Percentiles rank a stretch among this genome's conserved stretches.
These are phyloP conservation scores for Drosophila parabipectinata DNA, from an alignment of 1,140 invertebrate species.

Conservation along the genomic window DNA sequence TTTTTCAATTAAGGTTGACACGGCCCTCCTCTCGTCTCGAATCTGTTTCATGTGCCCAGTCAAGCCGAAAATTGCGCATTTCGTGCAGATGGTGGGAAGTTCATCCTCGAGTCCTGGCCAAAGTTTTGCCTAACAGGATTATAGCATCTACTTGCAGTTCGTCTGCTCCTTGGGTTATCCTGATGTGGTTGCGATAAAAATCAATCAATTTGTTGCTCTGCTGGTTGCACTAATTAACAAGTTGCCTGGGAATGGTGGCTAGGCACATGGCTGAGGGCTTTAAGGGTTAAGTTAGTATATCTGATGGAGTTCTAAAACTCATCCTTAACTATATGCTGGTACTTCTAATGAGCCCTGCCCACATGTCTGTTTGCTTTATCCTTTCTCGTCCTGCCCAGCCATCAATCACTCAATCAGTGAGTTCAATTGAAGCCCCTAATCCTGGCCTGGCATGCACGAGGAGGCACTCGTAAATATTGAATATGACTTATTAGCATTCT, in stretches of 20 bases:
- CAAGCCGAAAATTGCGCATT: conserved; percentile 81
- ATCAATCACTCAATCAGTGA: conserved; percentile 55
- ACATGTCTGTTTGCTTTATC: conserved; percentile 44
- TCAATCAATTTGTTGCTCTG: conserved; percentile 76
- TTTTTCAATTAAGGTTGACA: conserved; percentile 80
- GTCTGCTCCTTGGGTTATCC: conserved; percentile 16
- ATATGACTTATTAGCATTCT: conserved; percentile 78
- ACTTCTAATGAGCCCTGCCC: conserved; percentile 36
- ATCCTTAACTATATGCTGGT: conserved; percentile 29
- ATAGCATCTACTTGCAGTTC: conserved; percentile 40
- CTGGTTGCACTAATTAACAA: conserved; percentile 66
- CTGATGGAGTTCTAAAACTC: neutral
- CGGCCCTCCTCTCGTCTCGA: conserved; percentile 55
- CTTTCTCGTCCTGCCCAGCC: neutral
- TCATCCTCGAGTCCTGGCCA: conserved; percentile 24
- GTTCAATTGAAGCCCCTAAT: conserved; percentile 65
- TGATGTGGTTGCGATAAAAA: conserved; percentile 42
- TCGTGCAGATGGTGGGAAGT: conserved; percentile 40
- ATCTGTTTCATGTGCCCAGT: conserved; percentile 75
- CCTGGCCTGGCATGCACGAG: conserved; percentile 44
- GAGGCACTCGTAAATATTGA: conserved; percentile 51
- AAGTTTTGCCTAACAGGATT: conserved; percentile 71
- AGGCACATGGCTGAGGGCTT: neutral
- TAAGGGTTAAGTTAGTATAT: neutral
- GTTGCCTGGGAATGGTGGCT: conserved; percentile 24